Evolutionary conservation across 2,888 invertebrate species (phyloP).

Genomic region (Myathropa florea): DNA sequence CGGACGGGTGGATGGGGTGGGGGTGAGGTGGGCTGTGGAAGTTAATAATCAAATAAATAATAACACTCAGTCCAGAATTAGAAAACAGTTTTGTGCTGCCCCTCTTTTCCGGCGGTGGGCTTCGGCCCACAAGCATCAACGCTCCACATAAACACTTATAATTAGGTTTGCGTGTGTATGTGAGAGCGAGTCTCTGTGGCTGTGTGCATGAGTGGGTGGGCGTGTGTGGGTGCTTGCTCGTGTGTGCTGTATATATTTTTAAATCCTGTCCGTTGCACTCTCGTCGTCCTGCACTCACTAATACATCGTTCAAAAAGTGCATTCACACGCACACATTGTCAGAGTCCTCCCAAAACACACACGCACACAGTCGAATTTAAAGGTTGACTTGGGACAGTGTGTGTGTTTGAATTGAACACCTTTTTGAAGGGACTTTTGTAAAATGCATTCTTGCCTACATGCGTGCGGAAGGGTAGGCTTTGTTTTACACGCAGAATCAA

Average conservation of each 20-base stretch:
- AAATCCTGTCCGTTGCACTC: no score
- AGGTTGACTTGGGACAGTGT: conserved; percentile 18
- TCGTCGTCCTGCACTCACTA: no score
- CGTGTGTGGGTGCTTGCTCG: no score
- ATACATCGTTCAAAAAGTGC: no score
- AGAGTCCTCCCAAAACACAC: not conserved
- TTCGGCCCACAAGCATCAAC: no score
- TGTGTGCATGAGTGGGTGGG: no score
- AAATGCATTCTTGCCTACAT: conserved; percentile 33
- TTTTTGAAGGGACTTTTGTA: not conserved
- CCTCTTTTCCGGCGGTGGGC: not conserved
- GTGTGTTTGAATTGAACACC: conserved; percentile 15
- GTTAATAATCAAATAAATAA: conserved; percentile 30
- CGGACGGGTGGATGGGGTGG: not conserved
- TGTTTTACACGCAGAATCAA: not conserved
- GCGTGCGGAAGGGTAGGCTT: not conserved
- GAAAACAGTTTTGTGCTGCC: not conserved
- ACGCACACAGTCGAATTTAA: not conserved
- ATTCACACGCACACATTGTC: not conserved
- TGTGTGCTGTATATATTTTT: no score
- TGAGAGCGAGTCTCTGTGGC: no score
- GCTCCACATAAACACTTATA: no score
- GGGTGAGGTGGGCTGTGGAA: not conserved
- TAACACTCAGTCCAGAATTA: not conserved
- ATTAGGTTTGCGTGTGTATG: no score